Conservation (phyloP, 1,140 invertebrate genomes). For the Oryctes rhinoceros region DNA sequence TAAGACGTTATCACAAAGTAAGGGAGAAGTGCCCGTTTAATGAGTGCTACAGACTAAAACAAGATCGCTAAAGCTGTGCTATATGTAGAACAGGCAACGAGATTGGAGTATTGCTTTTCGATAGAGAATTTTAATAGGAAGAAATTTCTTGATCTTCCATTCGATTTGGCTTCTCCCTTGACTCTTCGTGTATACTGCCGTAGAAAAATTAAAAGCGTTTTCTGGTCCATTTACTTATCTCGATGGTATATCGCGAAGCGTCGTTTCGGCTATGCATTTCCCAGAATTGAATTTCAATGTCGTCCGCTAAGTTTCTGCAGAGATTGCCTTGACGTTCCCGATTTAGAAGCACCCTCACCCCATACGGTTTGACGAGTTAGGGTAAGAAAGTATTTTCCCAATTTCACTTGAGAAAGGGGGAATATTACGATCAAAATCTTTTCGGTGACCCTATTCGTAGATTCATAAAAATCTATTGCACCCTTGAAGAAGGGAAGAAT, state of each 20-base stretch:
- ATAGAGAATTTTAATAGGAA: background rate
- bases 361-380: background rate
- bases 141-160: background rate
- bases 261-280: slow-evolving; percentile 13
- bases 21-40: too few species aligned
- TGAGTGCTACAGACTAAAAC: too few species aligned
- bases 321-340: background rate
- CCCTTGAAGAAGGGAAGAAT: background rate
- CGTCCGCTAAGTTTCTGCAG: background rate
- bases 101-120: too few species aligned
- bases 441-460: background rate
- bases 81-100: too few species aligned
- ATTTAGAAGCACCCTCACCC: slow-evolving; percentile 27
- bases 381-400: slow-evolving; percentile 17
- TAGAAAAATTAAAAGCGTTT: slow-evolving; percentile 24
- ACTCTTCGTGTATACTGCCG: background rate
- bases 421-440: background rate
- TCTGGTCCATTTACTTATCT: slow-evolving; percentile 30
- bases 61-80: too few species aligned
- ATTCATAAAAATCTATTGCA: background rate
- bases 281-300: slow-evolving; percentile 31
- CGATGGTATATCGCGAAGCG: background rate
- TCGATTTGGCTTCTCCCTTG: background rate
- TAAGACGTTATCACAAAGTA: too few species aligned
- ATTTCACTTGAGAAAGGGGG: slow-evolving; percentile 1